Evolutionary conservation across 2,797 vertebrate species (phyloP).

Genomic region (Danio albolineatus): DNA sequence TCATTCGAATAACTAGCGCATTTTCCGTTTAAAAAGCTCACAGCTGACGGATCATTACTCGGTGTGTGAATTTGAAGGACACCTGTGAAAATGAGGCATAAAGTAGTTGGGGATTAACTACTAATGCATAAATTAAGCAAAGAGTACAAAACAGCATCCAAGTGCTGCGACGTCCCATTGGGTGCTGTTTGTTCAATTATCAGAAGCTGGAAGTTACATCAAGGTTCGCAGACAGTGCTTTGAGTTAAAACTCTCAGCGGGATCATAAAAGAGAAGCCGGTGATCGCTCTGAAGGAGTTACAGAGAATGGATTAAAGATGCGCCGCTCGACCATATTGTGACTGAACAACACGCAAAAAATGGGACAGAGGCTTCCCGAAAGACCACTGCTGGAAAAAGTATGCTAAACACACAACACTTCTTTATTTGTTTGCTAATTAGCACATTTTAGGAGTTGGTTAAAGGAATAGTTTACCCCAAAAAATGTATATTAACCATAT

Average conservation of each 20-base stretch:
- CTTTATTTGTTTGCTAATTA: no score
- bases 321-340: neutral
- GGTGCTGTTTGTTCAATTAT: slow-evolving; percentile 3
- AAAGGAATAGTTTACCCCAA: no score
- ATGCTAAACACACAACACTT: no score
- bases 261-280: slow-evolving; percentile 67
- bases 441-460: no score
- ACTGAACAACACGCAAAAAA: slow-evolving; percentile 25
- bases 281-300: slow-evolving; percentile 18
- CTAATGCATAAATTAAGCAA: slow-evolving; percentile 1
- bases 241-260: slow-evolving; percentile 71
- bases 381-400: neutral
- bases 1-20: slow-evolving; percentile 5
- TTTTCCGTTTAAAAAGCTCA: slow-evolving; percentile 15
- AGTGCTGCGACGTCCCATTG: slow-evolving; percentile 8
- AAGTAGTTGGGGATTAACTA: slow-evolving; percentile 3
- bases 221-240: slow-evolving; percentile 59
- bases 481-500: no score
- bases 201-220: neutral
- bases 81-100: slow-evolving; percentile 25
- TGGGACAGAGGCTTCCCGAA: neutral
- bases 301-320: slow-evolving; percentile 12
- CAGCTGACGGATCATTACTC: slow-evolving; percentile 13
- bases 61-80: slow-evolving; percentile 7
- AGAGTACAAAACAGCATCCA: neutral